Conservation (phyloP, 53 echinoderm and acorn worm species). For the Crossaster papposus region DNA sequence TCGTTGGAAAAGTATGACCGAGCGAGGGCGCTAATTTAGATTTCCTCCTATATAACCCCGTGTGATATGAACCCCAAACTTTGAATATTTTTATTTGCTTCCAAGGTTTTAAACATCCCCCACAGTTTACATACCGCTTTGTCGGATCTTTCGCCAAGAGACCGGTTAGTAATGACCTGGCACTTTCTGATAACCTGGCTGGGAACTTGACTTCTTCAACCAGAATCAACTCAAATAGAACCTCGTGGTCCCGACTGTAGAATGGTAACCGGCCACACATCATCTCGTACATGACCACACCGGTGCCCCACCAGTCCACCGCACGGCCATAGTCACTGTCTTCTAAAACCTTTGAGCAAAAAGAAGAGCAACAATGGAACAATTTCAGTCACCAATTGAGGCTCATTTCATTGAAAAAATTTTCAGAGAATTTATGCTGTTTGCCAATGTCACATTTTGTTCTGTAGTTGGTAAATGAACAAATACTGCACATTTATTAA, state of each 20-base stretch:
- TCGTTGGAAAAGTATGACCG: too few relatives aligned
- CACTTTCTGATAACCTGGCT: slow-evolving; percentile 70
- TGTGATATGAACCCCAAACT: too few relatives aligned
- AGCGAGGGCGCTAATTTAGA: too few relatives aligned
- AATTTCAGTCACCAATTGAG: too few relatives aligned
- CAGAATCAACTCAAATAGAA: slow-evolving; percentile 95
- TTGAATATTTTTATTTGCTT: too few relatives aligned
- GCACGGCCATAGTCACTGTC: slow-evolving; percentile 99
- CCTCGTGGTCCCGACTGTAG: slow-evolving; percentile 95
- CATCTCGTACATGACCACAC: slow-evolving; percentile 99
- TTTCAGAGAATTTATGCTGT: too few relatives aligned
- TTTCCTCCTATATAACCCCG: too few relatives aligned
- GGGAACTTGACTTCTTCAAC: slow-evolving; percentile 93
- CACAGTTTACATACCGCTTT: slow-evolving; percentile 65
- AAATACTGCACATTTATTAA: too few relatives aligned
- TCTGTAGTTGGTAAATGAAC: too few relatives aligned
- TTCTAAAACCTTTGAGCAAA: slow-evolving; percentile 79
- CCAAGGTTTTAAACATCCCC: not conserved
- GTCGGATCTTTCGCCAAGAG: slow-evolving; percentile 87
- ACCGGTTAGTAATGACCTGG: slow-evolving; percentile 80
- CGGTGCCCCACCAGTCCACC: slow-evolving; percentile 99
- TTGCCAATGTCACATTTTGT: too few relatives aligned
- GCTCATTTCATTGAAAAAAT: too few relatives aligned
- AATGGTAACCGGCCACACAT: slow-evolving; percentile 98
- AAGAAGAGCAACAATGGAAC: not conserved